Evolutionary conservation across 2,888 invertebrate genomes (phyloP).

Genomic region (Sminthurinus aureus): DNA sequence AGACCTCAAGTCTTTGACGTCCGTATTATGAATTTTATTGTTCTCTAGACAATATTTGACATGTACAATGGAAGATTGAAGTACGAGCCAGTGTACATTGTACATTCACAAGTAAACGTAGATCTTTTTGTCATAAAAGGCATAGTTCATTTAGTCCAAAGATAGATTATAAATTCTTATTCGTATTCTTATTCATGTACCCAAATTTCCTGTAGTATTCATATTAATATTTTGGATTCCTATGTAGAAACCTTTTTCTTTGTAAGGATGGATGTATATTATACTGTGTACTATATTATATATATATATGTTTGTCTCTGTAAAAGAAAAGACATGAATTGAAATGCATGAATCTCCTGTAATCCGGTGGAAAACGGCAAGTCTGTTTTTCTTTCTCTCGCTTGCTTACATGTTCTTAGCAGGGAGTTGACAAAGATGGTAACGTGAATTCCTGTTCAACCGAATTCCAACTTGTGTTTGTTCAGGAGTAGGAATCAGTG

Average conservation of each 20-base stretch:
- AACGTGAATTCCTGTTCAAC: neutral
- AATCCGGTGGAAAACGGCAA: neutral
- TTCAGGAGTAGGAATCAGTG: slow-evolving; percentile 15
- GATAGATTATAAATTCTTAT: too few species aligned
- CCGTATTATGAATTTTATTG: too few species aligned
- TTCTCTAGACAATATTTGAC: too few species aligned
- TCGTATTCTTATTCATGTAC: too few species aligned
- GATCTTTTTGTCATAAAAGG: too few species aligned
- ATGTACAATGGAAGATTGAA: too few species aligned
- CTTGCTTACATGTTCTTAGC: neutral
- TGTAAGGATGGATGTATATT: neutral
- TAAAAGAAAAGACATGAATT: neutral
- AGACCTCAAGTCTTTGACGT: too few species aligned
- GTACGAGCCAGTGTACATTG: too few species aligned
- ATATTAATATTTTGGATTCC: neutral
- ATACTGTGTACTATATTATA: neutral
- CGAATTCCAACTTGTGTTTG: neutral
- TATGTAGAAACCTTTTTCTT: neutral
- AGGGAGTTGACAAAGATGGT: neutral
- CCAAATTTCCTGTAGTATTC: too few species aligned
- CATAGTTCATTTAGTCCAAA: too few species aligned
- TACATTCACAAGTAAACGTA: too few species aligned
- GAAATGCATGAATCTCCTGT: neutral
- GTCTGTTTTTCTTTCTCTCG: neutral
- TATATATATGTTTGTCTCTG: neutral